Base-by-base conservation (phyloP, 2,888 invertebrate genomes). In the Leucophenga montana region DNA sequence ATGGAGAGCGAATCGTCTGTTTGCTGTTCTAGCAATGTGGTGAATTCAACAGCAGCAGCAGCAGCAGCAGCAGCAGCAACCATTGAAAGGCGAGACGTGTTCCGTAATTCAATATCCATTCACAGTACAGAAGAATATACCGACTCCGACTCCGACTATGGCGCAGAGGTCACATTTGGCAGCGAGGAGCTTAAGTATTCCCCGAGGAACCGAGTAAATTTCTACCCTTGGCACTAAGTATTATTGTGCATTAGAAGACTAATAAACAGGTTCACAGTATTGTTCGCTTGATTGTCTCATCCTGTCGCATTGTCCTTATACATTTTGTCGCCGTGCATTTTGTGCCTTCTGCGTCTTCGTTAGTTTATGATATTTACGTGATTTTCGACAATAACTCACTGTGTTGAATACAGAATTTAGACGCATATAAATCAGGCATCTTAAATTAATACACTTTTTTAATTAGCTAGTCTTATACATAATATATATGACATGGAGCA, bases 241-340 rank as follows among this genome's bases (percentile, higher is more conserved):
- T 87, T 86, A 84, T 83, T 84, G 82, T 85, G 84, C 86, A 86
- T 86, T 86, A 87, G 85, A 78, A 82, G 81, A 80, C 86, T 85
- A 86, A 86, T 86, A 86, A 86, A 86, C 86, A 87, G 87, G 85
- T 86, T 87, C 85, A 78, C 86, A 85, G 75, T 68, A 75, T 72
- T 75, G 59, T 62, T 18, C 54, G 67, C 71, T 73, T 73, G 71
- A 71, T 71, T 74, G 70, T 75, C 69, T 70, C 74, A 67, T 64
- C 27, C 50, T n/a, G 57, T 70, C 39, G 18, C n/a, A n/a, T 70
- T 50, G 66, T 54, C 53, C 67, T 67, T 73, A 72, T 77, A 75
- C 76, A 75, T 78, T 74, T 77, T 73, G 73, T 71, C 74, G 27
- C 27, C 27, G 27, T 71, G 73, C 65, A 53, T 71, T 50, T 56